Base-by-base conservation (phyloP, 2,888 invertebrate species). In the Xanthorhoe designata region DNA sequence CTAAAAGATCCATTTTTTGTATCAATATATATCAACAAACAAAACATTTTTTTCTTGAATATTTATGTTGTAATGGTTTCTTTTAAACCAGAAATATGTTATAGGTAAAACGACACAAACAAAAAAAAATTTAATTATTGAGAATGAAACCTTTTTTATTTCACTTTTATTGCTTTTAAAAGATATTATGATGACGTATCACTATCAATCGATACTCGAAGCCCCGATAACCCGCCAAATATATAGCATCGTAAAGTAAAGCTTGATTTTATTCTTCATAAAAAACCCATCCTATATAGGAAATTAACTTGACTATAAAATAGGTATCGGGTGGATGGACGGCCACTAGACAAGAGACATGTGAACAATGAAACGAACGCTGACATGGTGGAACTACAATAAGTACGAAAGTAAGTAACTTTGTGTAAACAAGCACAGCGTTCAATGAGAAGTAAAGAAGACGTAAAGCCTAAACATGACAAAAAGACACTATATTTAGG, bases 271-370 rank as follows among this genome's bases (percentile, higher is more conserved):
- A 85, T 83, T 78, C 70, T 72, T 81, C 79, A 81, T 86, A 86
- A 88, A 87, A 81, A 71, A 74, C 72, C 69, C 78, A 77, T 80
- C 79, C 80, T 79, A 85, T 85, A 77, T 71, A 82, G 80, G 79
- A 84, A 83, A 84, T 87, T 82, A 83, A 83, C 76, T 78, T 80
- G 78, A 79, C 75, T 78, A 75, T 84, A 83, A 82, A 83, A 77
- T 71, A 64, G 63, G 68, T 76, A 79, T 78, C 71, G 58, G 71
- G 58, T 67, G 62, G 66, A 72, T 69, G 65, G 68, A 66, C 62
- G 66, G 66, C 65, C 45, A 18, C 29, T 66, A 52, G 65, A 61
- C 56, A 56, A 42, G 38, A 4, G 56, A 8, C 51, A n/a, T n/a
- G n/a, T 9, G 13, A 58, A 19, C 24, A 45, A 45, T 17, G 19